Base-by-base conservation (phyloP, 2,888 invertebrate species). In the Rhagium mordax region DNA sequence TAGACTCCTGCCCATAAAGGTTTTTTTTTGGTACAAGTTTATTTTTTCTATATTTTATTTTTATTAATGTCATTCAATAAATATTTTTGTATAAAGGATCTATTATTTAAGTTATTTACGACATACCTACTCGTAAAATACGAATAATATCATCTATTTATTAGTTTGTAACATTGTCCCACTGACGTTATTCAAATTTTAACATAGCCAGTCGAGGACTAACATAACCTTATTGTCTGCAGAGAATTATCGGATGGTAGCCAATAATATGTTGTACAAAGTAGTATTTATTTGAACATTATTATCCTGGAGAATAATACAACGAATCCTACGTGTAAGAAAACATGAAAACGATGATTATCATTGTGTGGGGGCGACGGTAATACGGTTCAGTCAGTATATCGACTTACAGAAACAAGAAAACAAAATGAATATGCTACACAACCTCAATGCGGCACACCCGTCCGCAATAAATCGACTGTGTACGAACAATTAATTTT, bases 321-420 rank as follows among this genome's bases (percentile, higher is more conserved):
- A n/a, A 61, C 61, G 21, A 61, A 48, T 61, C 33, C 48, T 15
- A 15, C 16, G 27, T 64, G 64, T 27, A 64, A 10, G 64, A 64
- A 64, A 15, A 51, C 64, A 64, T 18, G 64, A 27, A 51, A 51
- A 49, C 27, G 64, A 64, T 64, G 49, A 64, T 60, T 33, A 49
- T 64, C 27, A 18, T 64, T 64, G 64, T 49, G 64, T 64, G 64
- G 64, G 64, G 64, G 64, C 49, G 51, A 64, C 29, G n/a, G 21
- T 47, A 13, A 20, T 24, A 15, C 27, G 51, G 64, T 33, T 33
- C 18, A 33, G 29, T 33, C 18, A 33, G 29, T 41, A n/a, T 51
- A 27, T 64, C 64, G 27, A 24, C 49, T 51, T n/a, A 27, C 64
- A 24, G 27, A 64, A 59, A 64, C 49, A 64, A 49, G 24, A 49